Evolutionary conservation across 2,113 vertebrate genomes (phyloP).

Genomic region (Alethe castanea): DNA sequence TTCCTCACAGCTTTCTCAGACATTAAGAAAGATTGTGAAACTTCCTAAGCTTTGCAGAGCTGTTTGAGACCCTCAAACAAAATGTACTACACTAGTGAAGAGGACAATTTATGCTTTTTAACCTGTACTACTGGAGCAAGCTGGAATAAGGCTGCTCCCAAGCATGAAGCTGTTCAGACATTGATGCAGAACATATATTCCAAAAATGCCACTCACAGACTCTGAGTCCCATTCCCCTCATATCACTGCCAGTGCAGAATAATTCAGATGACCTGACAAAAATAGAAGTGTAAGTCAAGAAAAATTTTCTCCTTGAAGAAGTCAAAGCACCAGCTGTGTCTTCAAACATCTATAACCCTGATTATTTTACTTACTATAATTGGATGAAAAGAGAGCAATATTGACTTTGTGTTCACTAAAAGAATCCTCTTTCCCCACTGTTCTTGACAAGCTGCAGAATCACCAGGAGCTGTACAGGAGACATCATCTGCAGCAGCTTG

Average conservation of each 20-base stretch:
- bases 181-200: background rate
- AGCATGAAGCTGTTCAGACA: background rate
- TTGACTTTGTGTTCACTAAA: background rate
- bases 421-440: background rate
- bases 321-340: background rate
- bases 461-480: background rate
- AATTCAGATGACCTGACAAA: background rate
- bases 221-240: background rate
- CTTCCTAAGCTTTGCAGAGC: background rate
- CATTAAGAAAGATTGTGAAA: background rate
- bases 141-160: background rate
- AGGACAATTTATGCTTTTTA: background rate
- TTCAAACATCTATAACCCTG: background rate
- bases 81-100: background rate
- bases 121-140: background rate
- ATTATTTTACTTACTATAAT: background rate
- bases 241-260: background rate
- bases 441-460: background rate
- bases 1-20: background rate
- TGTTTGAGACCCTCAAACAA: background rate
- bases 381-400: background rate
- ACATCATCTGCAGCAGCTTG: background rate
- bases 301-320: background rate
- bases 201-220: background rate
- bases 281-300: background rate